Base-by-base conservation (phyloP, 1,140 invertebrate species). In the Maniola jurtina region DNA sequence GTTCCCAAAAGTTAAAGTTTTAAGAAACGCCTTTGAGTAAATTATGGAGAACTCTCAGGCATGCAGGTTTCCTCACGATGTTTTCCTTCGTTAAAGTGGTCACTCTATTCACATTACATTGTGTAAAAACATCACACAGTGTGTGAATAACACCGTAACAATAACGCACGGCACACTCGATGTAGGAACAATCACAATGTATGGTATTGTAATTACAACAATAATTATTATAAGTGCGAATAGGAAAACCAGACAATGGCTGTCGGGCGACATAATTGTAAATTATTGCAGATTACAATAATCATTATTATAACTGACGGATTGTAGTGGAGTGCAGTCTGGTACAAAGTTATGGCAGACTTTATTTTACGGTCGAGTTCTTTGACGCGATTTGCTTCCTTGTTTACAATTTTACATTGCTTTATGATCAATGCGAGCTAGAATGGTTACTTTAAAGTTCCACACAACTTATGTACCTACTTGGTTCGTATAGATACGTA, bases 131-230 rank as follows among this genome's bases (percentile, higher is more conserved):
- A 58, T 25, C 25, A 58, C 25, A 25, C 42, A 60, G 33, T 60
- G 58, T 60, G 42, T 42, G 40, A 42, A 42, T 42, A 42, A 42
- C 56, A 14, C 58, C 40, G 58, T n/a, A 45, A 60, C 58, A 60
- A 60, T 60, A 60, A 60, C 48, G 35, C 35, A 42, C 40, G 48
- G 48, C 34, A 36, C 42, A 42, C 33, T 60, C n/a, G n/a, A 16
- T 62, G 15, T 16, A 36, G 48, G 33, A 60, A 60, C 56, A 65
- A 60, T 65, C 25, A 25, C 25, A 25, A 25, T 25, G 25, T 25
- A 25, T 25, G 25, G 64, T 60, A 42, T 65, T 65, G 57, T 52
- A 59, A 59, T 65, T 65, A 54, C 35, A 59, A 65, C 52, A 62
- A 62, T 60, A 62, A 62, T 60, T 47, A 10, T 60, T 62, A 48